These are phyloP conservation scores for Scaeva pyrastri DNA, from an alignment of 2,888 invertebrate species.

Conservation along the genomic window DNA sequence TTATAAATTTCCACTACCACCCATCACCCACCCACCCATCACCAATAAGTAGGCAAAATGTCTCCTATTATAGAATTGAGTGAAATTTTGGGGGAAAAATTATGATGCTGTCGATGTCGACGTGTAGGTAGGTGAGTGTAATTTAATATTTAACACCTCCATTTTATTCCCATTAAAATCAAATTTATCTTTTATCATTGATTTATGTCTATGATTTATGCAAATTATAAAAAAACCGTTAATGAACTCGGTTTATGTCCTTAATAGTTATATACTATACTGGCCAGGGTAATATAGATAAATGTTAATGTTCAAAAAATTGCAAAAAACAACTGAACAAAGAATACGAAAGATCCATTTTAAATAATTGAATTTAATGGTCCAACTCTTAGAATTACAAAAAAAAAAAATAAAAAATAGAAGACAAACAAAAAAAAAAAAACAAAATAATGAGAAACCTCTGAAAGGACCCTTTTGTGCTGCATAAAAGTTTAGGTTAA, in stretches of 20 bases:
- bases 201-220: constrained; percentile 23
- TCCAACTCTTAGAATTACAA: not conserved
- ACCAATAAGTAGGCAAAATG: too few species aligned
- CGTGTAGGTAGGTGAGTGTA: not conserved
- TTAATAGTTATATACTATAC: not conserved
- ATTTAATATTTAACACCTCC: constrained; percentile 5
- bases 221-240: constrained; percentile 3
- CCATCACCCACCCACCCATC: too few species aligned
- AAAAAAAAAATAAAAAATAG: not conserved
- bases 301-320: not conserved
- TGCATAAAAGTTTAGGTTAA: constrained; percentile 1
- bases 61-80: too few species aligned
- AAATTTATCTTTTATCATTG: constrained; percentile 24
- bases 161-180: constrained; percentile 33
- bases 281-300: constrained; percentile 13
- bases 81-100: too few species aligned
- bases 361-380: constrained; percentile 32
- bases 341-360: constrained; percentile 2
- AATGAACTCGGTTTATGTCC: constrained; percentile 19
- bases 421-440: not conserved
- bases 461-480: constrained; percentile 6
- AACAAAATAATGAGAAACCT: not conserved
- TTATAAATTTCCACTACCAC: too few species aligned
- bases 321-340: not conserved
- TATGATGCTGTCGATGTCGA: too few species aligned